These are phyloP conservation scores for Erethizon dorsatum DNA, from an alignment of 2,797 vertebrate species.

Conservation along the genomic window DNA sequence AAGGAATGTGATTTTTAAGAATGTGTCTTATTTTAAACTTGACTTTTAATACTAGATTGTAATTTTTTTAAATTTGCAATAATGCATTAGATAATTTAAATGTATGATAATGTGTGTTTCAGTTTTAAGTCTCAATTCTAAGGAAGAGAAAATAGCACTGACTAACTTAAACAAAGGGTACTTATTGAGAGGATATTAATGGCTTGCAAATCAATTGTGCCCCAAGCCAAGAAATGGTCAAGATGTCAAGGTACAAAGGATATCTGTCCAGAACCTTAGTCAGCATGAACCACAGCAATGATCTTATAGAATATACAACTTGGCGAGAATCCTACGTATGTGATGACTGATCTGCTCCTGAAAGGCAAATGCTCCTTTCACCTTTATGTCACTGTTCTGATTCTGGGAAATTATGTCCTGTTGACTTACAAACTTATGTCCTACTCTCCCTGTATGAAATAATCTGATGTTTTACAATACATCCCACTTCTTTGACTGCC, in stretches of 20 bases:
- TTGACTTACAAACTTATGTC: background rate
- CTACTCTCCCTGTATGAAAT: background rate
- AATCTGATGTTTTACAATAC: background rate
- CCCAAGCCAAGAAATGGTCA: background rate
- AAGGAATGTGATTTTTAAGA: background rate
- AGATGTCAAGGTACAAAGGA: background rate
- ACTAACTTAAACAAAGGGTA: background rate
- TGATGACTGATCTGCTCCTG: background rate
- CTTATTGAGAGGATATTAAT: background rate
- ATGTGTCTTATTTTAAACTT: background rate
- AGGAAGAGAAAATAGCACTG: background rate
- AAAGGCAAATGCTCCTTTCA: background rate
- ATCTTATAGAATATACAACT: conserved; percentile 3
- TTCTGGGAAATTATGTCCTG: background rate
- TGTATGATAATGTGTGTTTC: background rate
- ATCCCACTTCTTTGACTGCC: background rate
- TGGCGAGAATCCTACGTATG: background rate
- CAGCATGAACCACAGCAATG: background rate
- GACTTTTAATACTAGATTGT: background rate
- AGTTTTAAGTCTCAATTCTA: background rate
- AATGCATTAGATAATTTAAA: background rate
- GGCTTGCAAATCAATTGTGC: background rate
- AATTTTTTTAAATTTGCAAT: background rate
- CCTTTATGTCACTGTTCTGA: background rate
- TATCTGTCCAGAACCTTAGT: background rate